Evolutionary conservation across 2,797 vertebrate genomes (phyloP).

Genomic region (Propithecus deckenii): DNA sequence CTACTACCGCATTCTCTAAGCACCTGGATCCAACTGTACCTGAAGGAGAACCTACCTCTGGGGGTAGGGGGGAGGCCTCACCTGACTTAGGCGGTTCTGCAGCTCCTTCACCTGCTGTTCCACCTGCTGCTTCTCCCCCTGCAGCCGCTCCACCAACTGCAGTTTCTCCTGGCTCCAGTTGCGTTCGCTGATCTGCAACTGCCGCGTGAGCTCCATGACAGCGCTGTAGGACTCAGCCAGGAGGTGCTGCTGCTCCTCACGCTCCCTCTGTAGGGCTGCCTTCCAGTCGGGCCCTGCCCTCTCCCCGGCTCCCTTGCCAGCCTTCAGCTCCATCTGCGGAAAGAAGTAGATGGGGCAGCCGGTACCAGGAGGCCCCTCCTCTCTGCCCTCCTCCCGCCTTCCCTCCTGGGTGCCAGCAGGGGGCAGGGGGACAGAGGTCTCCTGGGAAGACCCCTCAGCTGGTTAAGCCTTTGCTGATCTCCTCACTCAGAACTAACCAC

Average conservation of each 20-base stretch:
- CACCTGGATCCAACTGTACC: neutral
- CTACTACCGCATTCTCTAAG: neutral
- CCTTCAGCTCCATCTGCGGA: slow-evolving; percentile 92
- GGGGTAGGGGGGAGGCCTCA: slow-evolving; percentile 45
- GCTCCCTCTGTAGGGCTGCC: slow-evolving; percentile 92
- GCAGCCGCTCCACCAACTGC: slow-evolving; percentile 93
- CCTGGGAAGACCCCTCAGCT: neutral
- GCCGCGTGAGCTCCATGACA: slow-evolving; percentile 98
- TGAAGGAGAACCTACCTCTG: neutral
- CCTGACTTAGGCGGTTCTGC: slow-evolving; percentile 91
- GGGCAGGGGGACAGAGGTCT: neutral
- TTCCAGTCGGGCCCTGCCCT: slow-evolving; percentile 92
- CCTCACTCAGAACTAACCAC: neutral
- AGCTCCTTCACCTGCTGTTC: slow-evolving; percentile 93
- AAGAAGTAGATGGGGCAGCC: neutral
- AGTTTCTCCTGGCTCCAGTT: slow-evolving; percentile 98
- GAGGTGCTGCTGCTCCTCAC: slow-evolving; percentile 97
- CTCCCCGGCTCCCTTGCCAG: slow-evolving; percentile 89
- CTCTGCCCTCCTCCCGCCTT: neutral
- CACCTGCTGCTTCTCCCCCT: slow-evolving; percentile 93
- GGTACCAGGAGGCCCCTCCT: neutral
- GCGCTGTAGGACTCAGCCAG: slow-evolving; percentile 97
- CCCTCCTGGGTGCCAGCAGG: neutral
- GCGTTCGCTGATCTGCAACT: slow-evolving; percentile 95
- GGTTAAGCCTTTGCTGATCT: neutral